Evolutionary conservation across 2,113 vertebrate genomes (phyloP).

Genomic region (Myanophis thanlyinensis): DNA sequence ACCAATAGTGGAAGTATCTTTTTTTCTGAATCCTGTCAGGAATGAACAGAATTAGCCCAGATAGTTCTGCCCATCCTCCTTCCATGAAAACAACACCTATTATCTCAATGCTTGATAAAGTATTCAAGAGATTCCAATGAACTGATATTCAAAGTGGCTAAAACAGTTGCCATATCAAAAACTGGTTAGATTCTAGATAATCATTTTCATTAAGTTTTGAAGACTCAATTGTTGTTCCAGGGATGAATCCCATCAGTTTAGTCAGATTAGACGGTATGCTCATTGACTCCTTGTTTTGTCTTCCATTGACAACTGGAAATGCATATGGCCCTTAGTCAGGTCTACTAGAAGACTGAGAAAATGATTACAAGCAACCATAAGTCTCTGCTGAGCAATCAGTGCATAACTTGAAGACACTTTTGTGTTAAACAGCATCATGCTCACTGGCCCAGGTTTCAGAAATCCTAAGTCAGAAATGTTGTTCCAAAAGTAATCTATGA

Average conservation of each 20-base stretch:
- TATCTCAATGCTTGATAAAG: background rate
- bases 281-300: background rate
- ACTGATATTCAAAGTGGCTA: background rate
- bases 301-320: background rate
- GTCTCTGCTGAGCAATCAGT: background rate
- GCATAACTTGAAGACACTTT: background rate
- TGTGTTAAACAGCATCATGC: background rate
- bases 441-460: background rate
- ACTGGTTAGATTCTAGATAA: background rate
- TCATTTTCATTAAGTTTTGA: background rate
- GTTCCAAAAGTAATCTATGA: background rate
- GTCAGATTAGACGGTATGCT: background rate
- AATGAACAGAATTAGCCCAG: background rate
- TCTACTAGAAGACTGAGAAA: background rate
- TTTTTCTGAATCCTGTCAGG: background rate
- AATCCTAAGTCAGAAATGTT: background rate
- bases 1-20: background rate
- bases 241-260: background rate
- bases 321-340: background rate
- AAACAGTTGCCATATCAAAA: background rate
- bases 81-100: background rate
- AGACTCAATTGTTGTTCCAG: background rate
- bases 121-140: background rate
- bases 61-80: background rate
- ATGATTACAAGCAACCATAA: background rate